Conservation (phyloP, 2,797 vertebrate species). For the Clarias laeviceps region DNA sequence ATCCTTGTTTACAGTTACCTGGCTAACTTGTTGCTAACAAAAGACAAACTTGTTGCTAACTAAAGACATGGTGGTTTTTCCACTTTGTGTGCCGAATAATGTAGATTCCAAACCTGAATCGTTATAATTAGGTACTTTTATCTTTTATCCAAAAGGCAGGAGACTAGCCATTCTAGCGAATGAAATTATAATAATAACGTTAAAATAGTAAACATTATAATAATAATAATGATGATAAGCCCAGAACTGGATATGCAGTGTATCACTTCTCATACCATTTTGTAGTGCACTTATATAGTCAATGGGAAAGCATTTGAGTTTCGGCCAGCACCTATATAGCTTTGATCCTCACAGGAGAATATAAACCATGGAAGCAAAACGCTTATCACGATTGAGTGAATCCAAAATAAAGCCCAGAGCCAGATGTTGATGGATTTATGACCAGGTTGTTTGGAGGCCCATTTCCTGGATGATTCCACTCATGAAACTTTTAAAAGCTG, state of each 20-base stretch:
- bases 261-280: background rate
- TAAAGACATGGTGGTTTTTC: background rate
- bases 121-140: too few relatives aligned
- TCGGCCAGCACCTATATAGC: conserved; percentile 12
- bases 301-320: background rate
- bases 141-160: too few relatives aligned
- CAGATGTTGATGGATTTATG: conserved; percentile 19
- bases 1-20: background rate
- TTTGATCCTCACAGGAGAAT: background rate
- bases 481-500: conserved; percentile 30
- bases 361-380: conserved; percentile 10
- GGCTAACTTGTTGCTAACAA: background rate
- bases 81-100: background rate
- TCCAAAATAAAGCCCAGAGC: conserved; percentile 12
- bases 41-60: background rate
- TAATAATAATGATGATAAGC: background rate
- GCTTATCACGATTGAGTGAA: background rate
- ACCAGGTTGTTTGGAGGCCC: background rate
- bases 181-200: background rate
- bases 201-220: background rate
- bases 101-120: too few relatives aligned
- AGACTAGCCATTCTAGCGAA: background rate
- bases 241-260: background rate
- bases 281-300: background rate
- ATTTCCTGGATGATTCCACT: conserved; percentile 32